A percentile compares a stretch with the other conserved stretches of the same genome.
Evolutionary conservation across 2,888 invertebrate genomes (phyloP).

Genomic region (Athetis lepigone): DNA sequence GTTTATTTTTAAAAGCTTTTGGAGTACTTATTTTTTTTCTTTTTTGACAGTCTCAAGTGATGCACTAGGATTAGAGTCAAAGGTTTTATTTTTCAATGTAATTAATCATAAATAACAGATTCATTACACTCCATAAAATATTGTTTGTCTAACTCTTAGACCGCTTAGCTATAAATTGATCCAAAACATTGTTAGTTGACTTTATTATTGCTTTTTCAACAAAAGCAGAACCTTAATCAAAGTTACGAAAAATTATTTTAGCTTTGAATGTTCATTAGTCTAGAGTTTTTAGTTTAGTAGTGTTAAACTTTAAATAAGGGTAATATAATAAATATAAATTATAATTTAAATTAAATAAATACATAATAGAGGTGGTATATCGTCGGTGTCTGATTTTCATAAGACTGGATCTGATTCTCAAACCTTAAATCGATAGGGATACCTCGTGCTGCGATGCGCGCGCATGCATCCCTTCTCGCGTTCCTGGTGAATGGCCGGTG

Average conservation of each 20-base stretch:
- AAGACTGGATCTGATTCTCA: slow-evolving; percentile 75
- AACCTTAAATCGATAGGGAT: slow-evolving; percentile 82
- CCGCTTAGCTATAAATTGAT: slow-evolving; percentile 31
- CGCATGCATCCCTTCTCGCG: slow-evolving; percentile 79
- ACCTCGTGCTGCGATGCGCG: slow-evolving; percentile 82
- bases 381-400: slow-evolving; percentile 64
- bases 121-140: slow-evolving; percentile 38
- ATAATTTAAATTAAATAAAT: too few relatives aligned
- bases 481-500: slow-evolving; percentile 85
- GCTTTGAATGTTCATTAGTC: neutral
- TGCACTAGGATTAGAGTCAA: neutral
- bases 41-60: slow-evolving; percentile 2
- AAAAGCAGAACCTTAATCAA: neutral
- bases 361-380: slow-evolving; percentile 30
- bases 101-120: slow-evolving; percentile 17
- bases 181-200: slow-evolving; percentile 32
- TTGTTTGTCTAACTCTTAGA: slow-evolving; percentile 1
- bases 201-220: too few relatives aligned
- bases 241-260: neutral
- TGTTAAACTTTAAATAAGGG: too few relatives aligned
- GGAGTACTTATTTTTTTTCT: neutral
- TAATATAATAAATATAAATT: too few relatives aligned
- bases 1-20: neutral
- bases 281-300: too few relatives aligned
- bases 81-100: slow-evolving; percentile 21